Conservation (phyloP, 2,888 invertebrate species). For the Leucozona laternaria region DNA sequence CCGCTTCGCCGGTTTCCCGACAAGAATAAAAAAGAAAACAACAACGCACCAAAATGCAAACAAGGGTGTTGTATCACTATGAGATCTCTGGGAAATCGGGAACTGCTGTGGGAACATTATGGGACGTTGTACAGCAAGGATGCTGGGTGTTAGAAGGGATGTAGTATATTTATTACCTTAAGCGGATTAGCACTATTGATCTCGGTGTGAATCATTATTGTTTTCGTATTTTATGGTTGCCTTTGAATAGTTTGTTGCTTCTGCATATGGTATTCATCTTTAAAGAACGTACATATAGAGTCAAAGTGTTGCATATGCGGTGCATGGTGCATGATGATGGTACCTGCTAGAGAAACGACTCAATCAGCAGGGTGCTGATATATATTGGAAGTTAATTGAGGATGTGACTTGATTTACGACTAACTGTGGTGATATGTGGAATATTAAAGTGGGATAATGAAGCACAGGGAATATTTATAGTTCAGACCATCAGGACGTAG, state of each 20-base stretch:
- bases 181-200: constrained; percentile 73
- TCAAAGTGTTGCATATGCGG: constrained; percentile 33
- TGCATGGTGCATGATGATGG: not conserved
- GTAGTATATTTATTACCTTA: constrained; percentile 62
- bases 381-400: constrained; percentile 70
- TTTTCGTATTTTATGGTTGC: constrained; percentile 62
- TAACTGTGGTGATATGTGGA: constrained; percentile 57
- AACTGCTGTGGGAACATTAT: constrained; percentile 53
- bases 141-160: constrained; percentile 67
- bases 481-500: not conserved
- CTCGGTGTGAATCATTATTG: constrained; percentile 70
- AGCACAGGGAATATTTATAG: constrained; percentile 22
- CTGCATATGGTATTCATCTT: constrained; percentile 52
- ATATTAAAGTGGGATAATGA: constrained; percentile 64
- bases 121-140: constrained; percentile 62
- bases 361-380: constrained; percentile 63
- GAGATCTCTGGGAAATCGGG: not conserved
- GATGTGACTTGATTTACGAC: constrained; percentile 67
- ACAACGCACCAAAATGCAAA: constrained; percentile 31
- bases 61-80: constrained; percentile 33
- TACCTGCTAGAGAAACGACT: constrained; percentile 66
- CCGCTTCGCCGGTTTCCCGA: constrained; percentile 31
- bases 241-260: constrained; percentile 60
- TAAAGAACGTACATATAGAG: not conserved
- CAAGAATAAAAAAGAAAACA: not conserved